phyloP scores from a whole-genome alignment of 2,797 vertebrate species.

The Malacoctenus gilli region DNA sequence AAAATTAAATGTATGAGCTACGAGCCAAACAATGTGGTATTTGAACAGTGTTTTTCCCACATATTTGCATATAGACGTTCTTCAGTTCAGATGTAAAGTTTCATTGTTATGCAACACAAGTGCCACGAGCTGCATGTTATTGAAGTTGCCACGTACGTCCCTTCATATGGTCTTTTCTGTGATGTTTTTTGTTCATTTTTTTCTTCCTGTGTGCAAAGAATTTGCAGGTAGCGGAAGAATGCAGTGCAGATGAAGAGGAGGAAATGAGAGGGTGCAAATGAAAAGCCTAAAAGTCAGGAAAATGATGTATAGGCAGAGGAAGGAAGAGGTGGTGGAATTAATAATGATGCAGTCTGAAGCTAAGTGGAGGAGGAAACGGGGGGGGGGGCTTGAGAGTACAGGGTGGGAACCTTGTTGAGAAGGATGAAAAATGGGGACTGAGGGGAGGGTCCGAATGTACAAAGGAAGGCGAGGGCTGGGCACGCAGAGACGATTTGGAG shows the following conservation, averaged over 20 bases:
- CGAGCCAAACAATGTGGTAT: no score
- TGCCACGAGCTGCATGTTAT: no score
- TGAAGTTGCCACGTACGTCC: no score
- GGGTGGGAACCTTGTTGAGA: constrained; percentile 28
- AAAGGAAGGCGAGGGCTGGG: constrained; percentile 25
- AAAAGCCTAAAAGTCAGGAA: constrained; percentile 20
- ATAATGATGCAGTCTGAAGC: constrained; percentile 24
- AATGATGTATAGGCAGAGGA: constrained; percentile 9
- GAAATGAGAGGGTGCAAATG: constrained; percentile 5
- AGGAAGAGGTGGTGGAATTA: constrained; percentile 32
- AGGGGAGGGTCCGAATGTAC: constrained; percentile 34
- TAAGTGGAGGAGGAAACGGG: constrained; percentile 23
- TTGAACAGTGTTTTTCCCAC: no score
- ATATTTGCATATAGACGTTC: no score
- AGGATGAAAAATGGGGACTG: constrained; percentile 29
- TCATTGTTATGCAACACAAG: no score
- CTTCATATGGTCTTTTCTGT: no score
- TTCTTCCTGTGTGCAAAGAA: constrained; percentile 3
- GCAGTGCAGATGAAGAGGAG: constrained; percentile 28
- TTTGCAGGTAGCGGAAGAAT: no score
- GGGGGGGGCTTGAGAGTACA: no score
- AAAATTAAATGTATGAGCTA: no score
- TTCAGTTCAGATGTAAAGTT: no score
- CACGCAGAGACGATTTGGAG: constrained; percentile 29
- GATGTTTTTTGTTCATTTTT: neutral